These are phyloP conservation scores for Agrotis segetum DNA, from an alignment of 2,888 invertebrate species.

Conservation along the genomic window DNA sequence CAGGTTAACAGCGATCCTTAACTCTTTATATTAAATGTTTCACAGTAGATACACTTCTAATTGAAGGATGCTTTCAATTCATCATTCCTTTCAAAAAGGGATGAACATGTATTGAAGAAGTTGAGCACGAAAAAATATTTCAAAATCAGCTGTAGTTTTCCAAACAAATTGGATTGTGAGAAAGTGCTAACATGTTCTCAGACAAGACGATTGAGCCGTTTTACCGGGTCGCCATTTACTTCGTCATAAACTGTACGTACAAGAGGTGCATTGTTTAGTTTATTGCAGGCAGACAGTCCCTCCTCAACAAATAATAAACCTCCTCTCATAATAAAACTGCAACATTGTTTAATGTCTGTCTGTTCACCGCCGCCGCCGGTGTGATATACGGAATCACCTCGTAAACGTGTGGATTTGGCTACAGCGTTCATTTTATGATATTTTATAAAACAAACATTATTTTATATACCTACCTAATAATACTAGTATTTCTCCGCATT, in stretches of 20 bases:
- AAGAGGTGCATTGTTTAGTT: constrained; percentile 13
- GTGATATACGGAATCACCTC: constrained; percentile 2
- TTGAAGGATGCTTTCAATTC: background rate
- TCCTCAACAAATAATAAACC: constrained; percentile 39
- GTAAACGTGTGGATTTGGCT: constrained; percentile 3
- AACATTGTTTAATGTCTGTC: constrained; percentile 23
- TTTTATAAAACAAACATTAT: too few species aligned
- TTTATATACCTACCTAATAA: background rate
- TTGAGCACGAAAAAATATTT: too few species aligned
- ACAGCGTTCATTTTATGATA: background rate
- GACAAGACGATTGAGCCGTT: background rate
- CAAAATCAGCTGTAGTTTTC: too few species aligned
- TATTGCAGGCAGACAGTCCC: constrained; percentile 27
- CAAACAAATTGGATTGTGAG: too few species aligned
- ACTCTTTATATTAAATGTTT: constrained; percentile 24
- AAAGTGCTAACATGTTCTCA: background rate
- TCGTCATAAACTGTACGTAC: constrained; percentile 25
- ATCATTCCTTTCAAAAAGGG: background rate
- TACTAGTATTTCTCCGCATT: background rate
- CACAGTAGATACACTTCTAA: background rate
- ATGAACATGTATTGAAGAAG: background rate
- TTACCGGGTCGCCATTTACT: constrained; percentile 4
- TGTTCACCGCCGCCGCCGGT: constrained; percentile 8
- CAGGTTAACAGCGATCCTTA: constrained; percentile 37
- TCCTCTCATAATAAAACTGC: constrained; percentile 35